Percentiles rank a stretch among this genome's conserved stretches.
Evolutionary conservation across 2,797 vertebrate genomes (phyloP).

Genomic region (Melanotaenia nigrans): DNA sequence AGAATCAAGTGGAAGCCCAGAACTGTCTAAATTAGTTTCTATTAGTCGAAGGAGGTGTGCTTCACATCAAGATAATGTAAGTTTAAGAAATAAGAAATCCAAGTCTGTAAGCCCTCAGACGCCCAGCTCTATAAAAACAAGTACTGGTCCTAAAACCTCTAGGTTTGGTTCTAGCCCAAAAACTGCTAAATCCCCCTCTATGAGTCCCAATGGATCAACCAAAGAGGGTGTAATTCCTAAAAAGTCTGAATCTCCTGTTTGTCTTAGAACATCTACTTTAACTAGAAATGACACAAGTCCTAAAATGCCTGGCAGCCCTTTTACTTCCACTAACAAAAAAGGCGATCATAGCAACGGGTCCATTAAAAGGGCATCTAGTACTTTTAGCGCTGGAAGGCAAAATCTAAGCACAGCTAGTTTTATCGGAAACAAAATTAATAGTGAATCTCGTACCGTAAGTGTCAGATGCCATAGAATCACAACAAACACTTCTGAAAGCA

Average conservation of each 20-base stretch:
- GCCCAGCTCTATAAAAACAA: not conserved
- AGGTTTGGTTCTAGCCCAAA: not conserved
- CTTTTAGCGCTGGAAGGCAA: not conserved
- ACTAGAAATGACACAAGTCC: not conserved
- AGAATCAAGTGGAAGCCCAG: not conserved
- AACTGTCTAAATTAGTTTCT: conserved; percentile 2
- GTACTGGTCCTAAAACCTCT: not conserved
- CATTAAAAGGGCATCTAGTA: conserved; percentile 22
- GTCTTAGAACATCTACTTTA: not conserved
- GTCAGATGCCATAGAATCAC: not conserved
- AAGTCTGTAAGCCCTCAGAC: conserved; percentile 1
- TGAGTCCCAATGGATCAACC: not conserved
- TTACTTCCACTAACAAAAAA: conserved; percentile 19
- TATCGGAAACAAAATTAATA: not conserved
- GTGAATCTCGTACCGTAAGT: not conserved
- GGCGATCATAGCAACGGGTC: not conserved
- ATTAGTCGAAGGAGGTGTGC: not conserved
- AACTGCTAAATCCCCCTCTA: not conserved
- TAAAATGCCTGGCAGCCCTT: not conserved
- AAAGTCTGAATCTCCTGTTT: conserved; percentile 5
- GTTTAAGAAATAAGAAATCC: not conserved
- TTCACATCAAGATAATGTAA: not conserved
- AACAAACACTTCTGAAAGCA: conserved; percentile 8
- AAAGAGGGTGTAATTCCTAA: not conserved
- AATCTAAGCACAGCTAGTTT: not conserved